Evolutionary conservation across 2,888 invertebrate species (phyloP).

Genomic region (Folsomia candida): DNA sequence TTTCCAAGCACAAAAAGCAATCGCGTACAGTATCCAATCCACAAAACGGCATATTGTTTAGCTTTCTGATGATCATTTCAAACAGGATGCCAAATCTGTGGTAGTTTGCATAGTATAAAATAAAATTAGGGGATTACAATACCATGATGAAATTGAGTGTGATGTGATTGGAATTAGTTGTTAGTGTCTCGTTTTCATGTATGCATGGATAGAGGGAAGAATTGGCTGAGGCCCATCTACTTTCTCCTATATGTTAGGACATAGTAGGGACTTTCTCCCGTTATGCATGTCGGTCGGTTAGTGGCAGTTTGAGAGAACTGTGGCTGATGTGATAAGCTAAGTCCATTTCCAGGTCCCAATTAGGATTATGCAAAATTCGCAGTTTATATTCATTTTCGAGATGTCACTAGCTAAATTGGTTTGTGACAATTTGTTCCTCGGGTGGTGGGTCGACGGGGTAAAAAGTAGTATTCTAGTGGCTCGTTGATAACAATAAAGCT

Average conservation of each 20-base stretch:
- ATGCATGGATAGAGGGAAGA: not conserved
- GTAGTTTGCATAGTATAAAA: not conserved
- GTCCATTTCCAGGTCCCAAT: slow-evolving; percentile 5
- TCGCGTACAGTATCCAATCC: not conserved
- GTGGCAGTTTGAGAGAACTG: not conserved
- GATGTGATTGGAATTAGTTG: slow-evolving; percentile 1
- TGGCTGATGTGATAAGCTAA: not conserved
- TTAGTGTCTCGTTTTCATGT: not conserved
- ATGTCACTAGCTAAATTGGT: slow-evolving; percentile 16
- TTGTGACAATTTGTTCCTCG: slow-evolving; percentile 9
- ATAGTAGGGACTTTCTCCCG: too few relatives aligned
- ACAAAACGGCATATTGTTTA: not conserved
- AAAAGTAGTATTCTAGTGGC: too few relatives aligned
- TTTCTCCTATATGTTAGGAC: too few relatives aligned
- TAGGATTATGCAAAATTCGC: slow-evolving; percentile 16
- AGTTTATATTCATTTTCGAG: slow-evolving; percentile 16
- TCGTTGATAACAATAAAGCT: too few relatives aligned
- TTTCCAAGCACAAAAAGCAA: not conserved
- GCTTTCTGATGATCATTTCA: not conserved
- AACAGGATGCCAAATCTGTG: not conserved
- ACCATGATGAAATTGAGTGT: slow-evolving; percentile 3
- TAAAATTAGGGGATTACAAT: not conserved
- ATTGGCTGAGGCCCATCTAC: too few relatives aligned
- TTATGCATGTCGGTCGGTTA: too few relatives aligned
- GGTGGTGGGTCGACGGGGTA: too few relatives aligned